phyloP scores from a whole-genome alignment of 2,797 vertebrate species.

The Smutsia gigantea region DNA sequence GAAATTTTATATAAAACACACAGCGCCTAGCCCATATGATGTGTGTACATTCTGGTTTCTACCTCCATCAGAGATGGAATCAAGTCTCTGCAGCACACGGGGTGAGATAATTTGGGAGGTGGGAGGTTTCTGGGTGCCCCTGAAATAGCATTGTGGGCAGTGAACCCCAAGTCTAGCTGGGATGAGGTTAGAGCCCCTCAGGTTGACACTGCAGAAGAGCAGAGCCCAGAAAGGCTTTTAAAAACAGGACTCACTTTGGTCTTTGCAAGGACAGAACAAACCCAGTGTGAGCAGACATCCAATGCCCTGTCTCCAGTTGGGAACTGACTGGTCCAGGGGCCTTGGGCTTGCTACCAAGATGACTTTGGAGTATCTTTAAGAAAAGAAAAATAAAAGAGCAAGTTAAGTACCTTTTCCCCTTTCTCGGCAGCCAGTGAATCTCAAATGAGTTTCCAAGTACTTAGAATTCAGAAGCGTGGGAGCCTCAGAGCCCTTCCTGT shows the following conservation, averaged over 20 bases:
- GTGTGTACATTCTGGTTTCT: background rate
- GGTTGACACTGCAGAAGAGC: background rate
- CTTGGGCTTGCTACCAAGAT: background rate
- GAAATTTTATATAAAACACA: background rate
- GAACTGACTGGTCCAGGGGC: background rate
- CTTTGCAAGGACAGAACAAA: background rate
- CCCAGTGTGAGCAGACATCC: background rate
- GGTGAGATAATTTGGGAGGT: background rate
- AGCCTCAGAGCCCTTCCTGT: background rate
- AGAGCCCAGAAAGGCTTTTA: background rate
- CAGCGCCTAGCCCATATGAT: background rate
- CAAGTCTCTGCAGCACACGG: background rate
- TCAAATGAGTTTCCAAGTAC: constrained; percentile 35
- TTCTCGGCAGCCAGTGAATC: constrained; percentile 52
- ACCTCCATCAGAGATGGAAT: background rate
- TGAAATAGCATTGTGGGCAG: background rate
- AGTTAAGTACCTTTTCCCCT: constrained; percentile 50
- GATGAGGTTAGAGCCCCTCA: background rate
- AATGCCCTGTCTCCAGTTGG: background rate
- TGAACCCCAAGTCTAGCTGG: background rate
- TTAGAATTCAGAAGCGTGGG: constrained; percentile 52
- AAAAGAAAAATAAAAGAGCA: constrained; percentile 40
- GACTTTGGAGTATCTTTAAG: constrained; percentile 46
- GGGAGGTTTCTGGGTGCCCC: background rate
- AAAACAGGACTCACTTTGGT: background rate